Percentiles rank a stretch among this genome's conserved stretches.
These are phyloP conservation scores for Ectobius pallidus DNA, from an alignment of 2,888 invertebrate species.

Conservation along the genomic window DNA sequence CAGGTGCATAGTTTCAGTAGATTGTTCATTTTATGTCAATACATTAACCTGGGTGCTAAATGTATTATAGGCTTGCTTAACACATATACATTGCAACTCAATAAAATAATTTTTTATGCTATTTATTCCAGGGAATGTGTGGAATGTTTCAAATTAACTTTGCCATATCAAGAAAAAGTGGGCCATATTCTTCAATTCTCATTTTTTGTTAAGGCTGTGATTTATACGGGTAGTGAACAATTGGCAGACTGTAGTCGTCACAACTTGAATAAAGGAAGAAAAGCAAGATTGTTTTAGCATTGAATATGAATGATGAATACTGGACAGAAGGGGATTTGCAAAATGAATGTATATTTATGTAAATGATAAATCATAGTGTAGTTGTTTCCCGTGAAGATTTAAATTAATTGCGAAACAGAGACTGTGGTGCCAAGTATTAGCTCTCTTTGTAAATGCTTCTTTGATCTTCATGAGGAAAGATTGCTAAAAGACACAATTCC, in stretches of 20 bases:
- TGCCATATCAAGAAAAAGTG: conserved; percentile 38
- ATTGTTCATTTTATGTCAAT: too few relatives aligned
- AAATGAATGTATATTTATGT: too few relatives aligned
- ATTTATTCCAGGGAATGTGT: conserved; percentile 29
- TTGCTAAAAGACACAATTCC: not conserved
- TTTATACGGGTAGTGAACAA: conserved; percentile 37
- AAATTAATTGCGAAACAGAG: not conserved
- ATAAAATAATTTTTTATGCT: too few relatives aligned
- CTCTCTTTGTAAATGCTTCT: not conserved
- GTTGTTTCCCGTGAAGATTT: not conserved
- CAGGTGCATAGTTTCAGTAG: too few relatives aligned
- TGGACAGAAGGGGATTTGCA: too few relatives aligned
- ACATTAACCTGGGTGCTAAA: too few relatives aligned
- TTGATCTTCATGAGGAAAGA: not conserved
- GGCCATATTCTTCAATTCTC: conserved; percentile 30
- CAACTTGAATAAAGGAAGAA: not conserved
- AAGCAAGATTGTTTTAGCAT: not conserved
- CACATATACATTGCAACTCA: too few relatives aligned
- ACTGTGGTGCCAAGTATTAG: conserved; percentile 11
- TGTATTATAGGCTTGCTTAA: too few relatives aligned
- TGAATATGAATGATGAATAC: not conserved
- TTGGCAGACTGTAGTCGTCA: not conserved
- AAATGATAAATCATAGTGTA: conserved; percentile 11
- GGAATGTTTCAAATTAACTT: conserved; percentile 30
- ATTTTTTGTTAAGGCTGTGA: conserved; percentile 35